Evolutionary conservation across 2,888 invertebrate genomes (phyloP), one percentile per base, ranked within the genome.

Genomic region (Sturmia bella): DNA sequence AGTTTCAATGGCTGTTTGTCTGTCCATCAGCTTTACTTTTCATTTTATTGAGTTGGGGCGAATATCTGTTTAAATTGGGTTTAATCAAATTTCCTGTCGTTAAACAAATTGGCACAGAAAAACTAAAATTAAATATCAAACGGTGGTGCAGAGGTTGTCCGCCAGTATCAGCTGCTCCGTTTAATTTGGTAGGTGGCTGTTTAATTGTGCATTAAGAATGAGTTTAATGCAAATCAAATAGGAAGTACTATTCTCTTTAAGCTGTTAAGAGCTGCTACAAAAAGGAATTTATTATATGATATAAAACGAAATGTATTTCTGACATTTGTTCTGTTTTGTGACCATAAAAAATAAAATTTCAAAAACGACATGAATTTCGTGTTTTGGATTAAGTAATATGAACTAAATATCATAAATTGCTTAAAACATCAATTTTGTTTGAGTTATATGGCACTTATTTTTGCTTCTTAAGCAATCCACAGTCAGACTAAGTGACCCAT

Each of bases 51-150:
- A 64, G 52, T 72, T 73, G 61, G 9, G 12, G 2, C 12, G 37
- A n/a, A 9, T 43, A 15, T 78, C 66, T 43, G 45, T 52, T 74
- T 66, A 70, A 82, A 78, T 66, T 74, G 27, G 69, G 66, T 82
- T 82, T 74, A 72, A 75, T 82, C 78, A 66, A 82, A 72, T 75
- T 82, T 78, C 82, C 82, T 82, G 82, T 68, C 73, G 69, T 74
- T 82, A 70, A 70, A 39, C 78, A 78, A 82, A 82, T 74, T 78
- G 59, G 15, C 54, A 54, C 37, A 54, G 59, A 54, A 77, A 63
- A 37, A 45, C 3, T 24, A 68, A 66, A 48, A 24, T 63, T 21
- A 57, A 66, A 73, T 50, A 48, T 32, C 56, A 74, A 82, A 66
- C 52, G 45, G 63, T 69, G 64, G 59, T 64, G 21, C 39, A 54